phyloP scores from a whole-genome alignment of 2,113 vertebrate genomes.

The Hirundichthys speculiger region DNA sequence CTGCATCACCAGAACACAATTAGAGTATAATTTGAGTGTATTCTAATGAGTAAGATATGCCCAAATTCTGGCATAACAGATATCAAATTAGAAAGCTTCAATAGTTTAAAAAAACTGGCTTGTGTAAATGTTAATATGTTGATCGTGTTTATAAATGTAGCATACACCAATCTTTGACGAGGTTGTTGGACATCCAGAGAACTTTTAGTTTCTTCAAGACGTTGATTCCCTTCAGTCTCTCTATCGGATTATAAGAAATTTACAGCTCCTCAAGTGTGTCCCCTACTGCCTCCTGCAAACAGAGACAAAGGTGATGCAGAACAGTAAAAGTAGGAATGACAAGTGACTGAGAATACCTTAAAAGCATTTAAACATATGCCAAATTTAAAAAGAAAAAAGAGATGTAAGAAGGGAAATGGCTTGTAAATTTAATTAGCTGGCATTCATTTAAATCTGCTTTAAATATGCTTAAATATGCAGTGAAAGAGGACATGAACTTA shows the following conservation, averaged over 20 bases:
- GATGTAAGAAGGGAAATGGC: neutral
- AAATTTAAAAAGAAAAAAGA: neutral
- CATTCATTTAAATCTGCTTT: no score
- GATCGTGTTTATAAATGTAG: neutral
- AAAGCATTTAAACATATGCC: no score
- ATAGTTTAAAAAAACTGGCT: neutral
- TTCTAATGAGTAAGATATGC: no score
- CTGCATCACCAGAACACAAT: no score
- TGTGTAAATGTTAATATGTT: neutral
- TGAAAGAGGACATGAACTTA: no score
- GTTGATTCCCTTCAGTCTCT: slow-evolving; percentile 93
- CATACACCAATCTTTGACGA: slow-evolving; percentile 98
- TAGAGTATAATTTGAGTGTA: no score
- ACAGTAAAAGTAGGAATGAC: neutral
- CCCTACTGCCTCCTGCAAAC: slow-evolving; percentile 89
- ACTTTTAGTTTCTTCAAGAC: slow-evolving; percentile 92
- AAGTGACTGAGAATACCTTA: neutral
- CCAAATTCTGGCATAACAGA: no score
- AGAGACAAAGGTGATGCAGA: neutral
- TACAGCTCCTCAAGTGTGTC: slow-evolving; percentile 94
- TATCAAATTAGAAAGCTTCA: neutral
- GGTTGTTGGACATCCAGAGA: slow-evolving; percentile 98
- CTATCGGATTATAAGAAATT: slow-evolving; percentile 97
- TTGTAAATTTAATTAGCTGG: neutral
- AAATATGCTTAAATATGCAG: no score